Evolutionary conservation across 2,113 vertebrate genomes (phyloP).

Genomic region (Saguinus imperator): DNA sequence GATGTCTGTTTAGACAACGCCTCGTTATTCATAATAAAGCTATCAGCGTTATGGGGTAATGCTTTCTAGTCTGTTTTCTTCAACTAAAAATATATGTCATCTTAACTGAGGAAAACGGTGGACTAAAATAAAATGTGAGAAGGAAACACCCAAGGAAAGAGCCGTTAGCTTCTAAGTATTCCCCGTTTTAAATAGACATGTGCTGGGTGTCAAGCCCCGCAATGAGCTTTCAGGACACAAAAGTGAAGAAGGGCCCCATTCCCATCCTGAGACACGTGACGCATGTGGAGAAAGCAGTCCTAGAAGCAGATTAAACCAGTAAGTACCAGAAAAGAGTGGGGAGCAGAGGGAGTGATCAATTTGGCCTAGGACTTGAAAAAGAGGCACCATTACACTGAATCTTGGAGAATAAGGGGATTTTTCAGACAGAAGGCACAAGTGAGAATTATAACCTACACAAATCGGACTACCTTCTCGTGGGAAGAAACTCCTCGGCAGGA

Average conservation of each 20-base stretch:
- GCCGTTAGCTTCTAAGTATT: not conserved
- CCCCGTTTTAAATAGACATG: not conserved
- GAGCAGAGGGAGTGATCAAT: not conserved
- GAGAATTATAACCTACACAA: not conserved
- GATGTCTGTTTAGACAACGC: not conserved
- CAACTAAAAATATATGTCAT: not conserved
- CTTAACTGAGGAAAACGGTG: not conserved
- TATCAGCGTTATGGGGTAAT: not conserved
- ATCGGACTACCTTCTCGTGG: not conserved
- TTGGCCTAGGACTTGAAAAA: not conserved
- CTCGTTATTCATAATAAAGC: not conserved
- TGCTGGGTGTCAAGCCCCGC: not conserved
- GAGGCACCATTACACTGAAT: rapidly evolving
- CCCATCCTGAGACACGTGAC: not conserved
- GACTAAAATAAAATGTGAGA: not conserved
- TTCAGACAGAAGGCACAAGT: not conserved
- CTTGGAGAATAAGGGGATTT: not conserved
- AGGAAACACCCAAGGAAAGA: not conserved
- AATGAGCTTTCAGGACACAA: not conserved
- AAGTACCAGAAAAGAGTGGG: not conserved
- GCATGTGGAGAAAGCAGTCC: not conserved
- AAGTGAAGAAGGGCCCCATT: not conserved
- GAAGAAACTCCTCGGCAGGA: not conserved
- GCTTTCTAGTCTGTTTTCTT: not conserved
- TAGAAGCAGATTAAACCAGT: not conserved